Evolutionary conservation across 2,888 invertebrate species (phyloP), one percentile per base, ranked within the genome.

Genomic region (Deilephila porcellus): DNA sequence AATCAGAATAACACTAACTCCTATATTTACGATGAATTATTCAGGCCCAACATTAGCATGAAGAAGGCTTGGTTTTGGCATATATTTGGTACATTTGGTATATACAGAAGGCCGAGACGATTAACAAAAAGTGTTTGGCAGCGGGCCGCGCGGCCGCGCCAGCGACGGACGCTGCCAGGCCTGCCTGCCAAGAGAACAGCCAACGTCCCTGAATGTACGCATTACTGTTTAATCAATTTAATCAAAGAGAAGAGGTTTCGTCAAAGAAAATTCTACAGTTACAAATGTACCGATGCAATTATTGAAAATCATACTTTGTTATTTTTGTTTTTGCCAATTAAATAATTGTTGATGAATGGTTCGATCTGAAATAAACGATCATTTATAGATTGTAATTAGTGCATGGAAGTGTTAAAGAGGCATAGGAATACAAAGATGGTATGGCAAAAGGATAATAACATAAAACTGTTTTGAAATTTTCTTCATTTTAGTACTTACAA

Each of bases 91-190:
- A 56, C 56, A 56, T 63, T 37, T 34, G 63, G 64, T 64, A 45
- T 8, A 19, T 37, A 19, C 34, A 34, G 64, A 64, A 64, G 45
- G 45, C 64, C n/a, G 64, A 45, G 45, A 64, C 64, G 45, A 20
- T 64, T 45, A 64, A 64, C 45, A 64, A 64, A 64, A 64, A 64
- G 20, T 64, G 37, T 7, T 37, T 64, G 63, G 63, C 63, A 64
- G 19, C 34, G n/a, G 37, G 37, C 45, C 19, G 37, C 64, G 45
- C 20, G 4, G 20, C 20, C 20, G 20, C 64, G 64, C 64, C 64
- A 64, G 64, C 32, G 17, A 8, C n/a, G 64, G 45, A 45, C 64
- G 4, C n/a, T 64, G 64, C 64, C 64, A 64, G 37, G 45, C n/a
- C 45, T 11, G 20, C 29, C 29, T 62, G 62, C 62, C 62, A 62